phyloP scores from a whole-genome alignment of 2,797 vertebrate genomes.

The Melanotaenia pygmaea region DNA sequence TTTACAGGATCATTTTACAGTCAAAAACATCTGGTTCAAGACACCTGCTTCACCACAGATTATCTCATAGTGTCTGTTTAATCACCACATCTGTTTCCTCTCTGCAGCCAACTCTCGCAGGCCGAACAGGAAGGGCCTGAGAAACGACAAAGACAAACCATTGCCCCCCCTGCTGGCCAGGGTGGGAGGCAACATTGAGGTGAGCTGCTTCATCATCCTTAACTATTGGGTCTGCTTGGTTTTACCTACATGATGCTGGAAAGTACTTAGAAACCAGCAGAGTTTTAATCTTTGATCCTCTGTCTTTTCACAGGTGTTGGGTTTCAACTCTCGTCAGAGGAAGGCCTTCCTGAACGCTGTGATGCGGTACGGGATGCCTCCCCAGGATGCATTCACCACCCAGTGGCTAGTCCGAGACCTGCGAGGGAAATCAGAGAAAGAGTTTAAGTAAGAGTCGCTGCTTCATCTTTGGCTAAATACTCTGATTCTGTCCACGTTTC shows the following conservation, averaged over 20 bases:
- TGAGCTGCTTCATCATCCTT: slow-evolving; percentile 26
- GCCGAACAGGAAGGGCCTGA: slow-evolving; percentile 95
- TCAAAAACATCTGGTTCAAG: background rate
- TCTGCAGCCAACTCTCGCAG: slow-evolving; percentile 90
- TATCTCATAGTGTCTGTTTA: background rate
- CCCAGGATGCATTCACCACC: slow-evolving; percentile 97
- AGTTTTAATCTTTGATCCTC: background rate
- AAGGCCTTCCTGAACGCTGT: slow-evolving; percentile 99
- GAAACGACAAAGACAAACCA: slow-evolving; percentile 97
- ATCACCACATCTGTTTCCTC: slow-evolving; percentile 1
- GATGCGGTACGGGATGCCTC: slow-evolving; percentile 99
- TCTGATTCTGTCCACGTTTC: too few species aligned
- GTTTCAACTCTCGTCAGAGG: slow-evolving; percentile 97
- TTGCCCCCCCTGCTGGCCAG: slow-evolving; percentile 98
- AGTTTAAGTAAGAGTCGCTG: slow-evolving; percentile 89
- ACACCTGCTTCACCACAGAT: background rate
- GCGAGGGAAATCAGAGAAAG: slow-evolving; percentile 97
- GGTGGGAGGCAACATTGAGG: slow-evolving; percentile 98
- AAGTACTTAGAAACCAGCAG: background rate
- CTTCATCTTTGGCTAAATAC: background rate
- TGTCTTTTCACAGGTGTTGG: slow-evolving; percentile 86
- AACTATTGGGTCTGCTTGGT: background rate
- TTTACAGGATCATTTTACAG: background rate
- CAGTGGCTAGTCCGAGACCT: slow-evolving; percentile 98
- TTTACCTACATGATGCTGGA: background rate